Percentiles rank a stretch among this genome's conserved stretches.
phyloP scores from a whole-genome alignment of 2,797 vertebrate genomes.

The Botia almorhae region DNA sequence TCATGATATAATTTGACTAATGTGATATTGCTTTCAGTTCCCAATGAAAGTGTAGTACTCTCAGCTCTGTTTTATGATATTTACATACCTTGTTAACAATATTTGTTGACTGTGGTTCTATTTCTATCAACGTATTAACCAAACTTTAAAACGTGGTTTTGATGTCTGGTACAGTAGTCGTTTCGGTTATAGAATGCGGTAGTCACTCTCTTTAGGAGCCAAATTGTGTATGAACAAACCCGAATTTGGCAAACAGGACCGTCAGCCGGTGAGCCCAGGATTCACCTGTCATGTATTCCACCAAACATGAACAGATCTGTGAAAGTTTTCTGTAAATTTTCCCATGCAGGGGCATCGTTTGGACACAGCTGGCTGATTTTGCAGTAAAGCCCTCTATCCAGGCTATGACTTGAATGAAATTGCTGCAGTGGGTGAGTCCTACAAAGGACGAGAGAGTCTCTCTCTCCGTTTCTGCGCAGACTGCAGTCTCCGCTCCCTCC shows the following conservation, averaged over 20 bases:
- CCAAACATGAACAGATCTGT: constrained; percentile 23
- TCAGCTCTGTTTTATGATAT: background rate
- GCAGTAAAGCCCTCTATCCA: constrained; percentile 38
- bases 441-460: constrained; percentile 37
- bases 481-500: constrained; percentile 40
- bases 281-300: constrained; percentile 13
- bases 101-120: too few species aligned
- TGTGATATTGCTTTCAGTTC: background rate
- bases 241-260: background rate
- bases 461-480: constrained; percentile 45
- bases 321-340: constrained; percentile 14
- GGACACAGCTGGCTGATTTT: constrained; percentile 28
- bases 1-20: background rate
- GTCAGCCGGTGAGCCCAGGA: background rate
- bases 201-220: background rate
- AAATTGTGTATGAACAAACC: background rate
- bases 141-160: background rate
- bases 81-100: too few species aligned
- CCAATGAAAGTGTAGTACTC: too few species aligned
- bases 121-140: background rate
- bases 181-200: background rate
- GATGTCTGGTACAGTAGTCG: too few species aligned
- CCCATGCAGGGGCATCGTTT: background rate
- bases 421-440: constrained; percentile 47
- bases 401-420: constrained; percentile 37